Base-by-base conservation (phyloP, 2,797 vertebrate genomes). In the Melanotaenia pygmaea region DNA sequence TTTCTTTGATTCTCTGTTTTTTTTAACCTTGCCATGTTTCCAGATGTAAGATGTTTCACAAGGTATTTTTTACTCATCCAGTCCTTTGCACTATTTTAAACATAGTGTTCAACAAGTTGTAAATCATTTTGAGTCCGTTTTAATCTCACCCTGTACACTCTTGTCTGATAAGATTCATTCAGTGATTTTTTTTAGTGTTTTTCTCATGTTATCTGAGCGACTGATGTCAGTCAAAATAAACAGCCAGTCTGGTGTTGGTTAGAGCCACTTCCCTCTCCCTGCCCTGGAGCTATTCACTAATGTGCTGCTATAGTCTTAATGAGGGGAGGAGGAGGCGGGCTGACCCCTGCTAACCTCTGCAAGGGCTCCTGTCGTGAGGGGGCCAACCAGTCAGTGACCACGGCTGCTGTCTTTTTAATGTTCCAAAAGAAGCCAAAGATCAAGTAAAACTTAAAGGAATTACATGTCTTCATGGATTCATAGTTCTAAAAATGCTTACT, bases 301-400 rank as follows among this genome's bases (percentile, higher is more conserved):
- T 90, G 81, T 83, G 81, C 86, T 80, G 76, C 86, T 87, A 84
- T 85, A 81, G 80, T 64, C 87, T 85, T 91, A 92, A 91, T 89
- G 85, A 90, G 91, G 67, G 82, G 64, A 54, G 77, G 84, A 76
- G 84, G 82, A 77, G 84, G 82, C 54, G 66, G 67, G 7, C 76
- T 81, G 91, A 89, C 89, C 88, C 79, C 73, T 81, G 79, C 64
- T 85, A 70, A 84, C 85, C 86, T 83, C 82, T 85, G 71, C 56
- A 13, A 70, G 66, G 76, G 56, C 75, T 84, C 83, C 86, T 71
- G 73, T 20, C 59, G 81, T 51, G 79, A 45, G 57, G 70, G 79
- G 80, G 70, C 51, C 70, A 53, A 69, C 13, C 72, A 80, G 64
- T 80, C 80, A 67, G 68, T 58, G 67, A 66, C 68, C 80, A 22